Conservation (phyloP, 2,113 vertebrate genomes). For the Rhinopomastus cyanomelas region DNA sequence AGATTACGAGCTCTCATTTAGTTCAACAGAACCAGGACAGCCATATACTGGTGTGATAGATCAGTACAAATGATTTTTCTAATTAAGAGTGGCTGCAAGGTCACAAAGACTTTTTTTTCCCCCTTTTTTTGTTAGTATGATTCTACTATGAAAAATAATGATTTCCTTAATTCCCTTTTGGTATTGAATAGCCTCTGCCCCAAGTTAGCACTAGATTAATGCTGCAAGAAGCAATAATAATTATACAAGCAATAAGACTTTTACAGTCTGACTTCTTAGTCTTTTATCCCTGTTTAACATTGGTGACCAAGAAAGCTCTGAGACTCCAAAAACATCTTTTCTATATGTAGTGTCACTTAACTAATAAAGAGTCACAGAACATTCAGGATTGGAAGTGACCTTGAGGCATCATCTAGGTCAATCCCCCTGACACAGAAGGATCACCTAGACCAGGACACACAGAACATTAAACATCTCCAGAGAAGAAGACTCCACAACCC, state of each 20-base stretch:
- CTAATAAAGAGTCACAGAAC: background rate
- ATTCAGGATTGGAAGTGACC: no score
- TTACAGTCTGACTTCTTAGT: background rate
- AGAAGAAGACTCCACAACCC: no score
- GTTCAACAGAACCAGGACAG: background rate
- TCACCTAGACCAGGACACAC: no score
- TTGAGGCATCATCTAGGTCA: no score
- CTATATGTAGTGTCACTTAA: background rate
- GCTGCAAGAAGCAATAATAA: background rate
- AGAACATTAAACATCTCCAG: no score
- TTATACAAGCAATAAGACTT: background rate
- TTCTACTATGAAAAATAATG: background rate
- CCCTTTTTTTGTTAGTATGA: background rate
- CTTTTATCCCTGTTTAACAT: background rate
- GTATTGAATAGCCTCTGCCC: background rate
- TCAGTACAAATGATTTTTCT: background rate
- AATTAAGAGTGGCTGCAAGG: background rate
- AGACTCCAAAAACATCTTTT: background rate
- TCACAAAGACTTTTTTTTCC: background rate
- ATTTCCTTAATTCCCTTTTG: background rate
- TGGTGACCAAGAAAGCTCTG: background rate
- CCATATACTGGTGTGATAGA: background rate
- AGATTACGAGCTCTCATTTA: background rate
- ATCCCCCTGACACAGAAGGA: no score
- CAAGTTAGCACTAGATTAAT: background rate